These are phyloP conservation scores for Eupsilia transversa DNA, from an alignment of 2,888 invertebrate genomes.

Conservation along the genomic window DNA sequence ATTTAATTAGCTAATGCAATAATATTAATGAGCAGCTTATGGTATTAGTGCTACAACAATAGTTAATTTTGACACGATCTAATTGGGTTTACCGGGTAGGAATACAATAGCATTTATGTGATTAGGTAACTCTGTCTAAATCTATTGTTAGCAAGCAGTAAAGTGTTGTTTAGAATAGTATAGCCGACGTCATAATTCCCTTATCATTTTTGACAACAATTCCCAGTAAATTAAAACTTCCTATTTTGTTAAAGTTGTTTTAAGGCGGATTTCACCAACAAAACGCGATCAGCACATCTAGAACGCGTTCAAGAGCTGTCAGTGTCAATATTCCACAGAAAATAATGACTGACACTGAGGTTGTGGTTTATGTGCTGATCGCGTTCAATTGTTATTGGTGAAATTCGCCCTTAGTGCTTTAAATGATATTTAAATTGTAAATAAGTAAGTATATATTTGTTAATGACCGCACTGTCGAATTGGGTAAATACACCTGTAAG, in stretches of 20 bases:
- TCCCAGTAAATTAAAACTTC: neutral
- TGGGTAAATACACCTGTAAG: too few relatives aligned
- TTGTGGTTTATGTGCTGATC: too few relatives aligned
- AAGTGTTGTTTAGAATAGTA: neutral
- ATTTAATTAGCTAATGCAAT: slow-evolving; percentile 41
- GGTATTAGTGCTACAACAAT: slow-evolving; percentile 50
- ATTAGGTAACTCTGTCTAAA: slow-evolving; percentile 23
- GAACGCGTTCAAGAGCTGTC: neutral
- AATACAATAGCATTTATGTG: slow-evolving; percentile 53
- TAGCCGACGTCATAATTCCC: neutral
- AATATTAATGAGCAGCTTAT: slow-evolving; percentile 50
- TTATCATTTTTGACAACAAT: neutral
- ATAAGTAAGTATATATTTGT: too few relatives aligned
- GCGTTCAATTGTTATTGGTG: too few relatives aligned
- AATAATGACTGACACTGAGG: neutral
- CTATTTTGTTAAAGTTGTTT: too few relatives aligned
- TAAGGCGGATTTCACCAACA: neutral
- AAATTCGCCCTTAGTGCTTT: neutral
- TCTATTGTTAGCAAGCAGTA: slow-evolving; percentile 3
- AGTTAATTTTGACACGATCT: slow-evolving; percentile 39
- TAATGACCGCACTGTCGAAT: too few relatives aligned
- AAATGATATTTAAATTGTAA: too few relatives aligned
- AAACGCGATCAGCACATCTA: neutral
- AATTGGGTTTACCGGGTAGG: neutral
- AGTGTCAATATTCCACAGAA: neutral